These are phyloP conservation scores for Ptilodon capucinus DNA, from an alignment of 2,888 invertebrate genomes.

Conservation along the genomic window DNA sequence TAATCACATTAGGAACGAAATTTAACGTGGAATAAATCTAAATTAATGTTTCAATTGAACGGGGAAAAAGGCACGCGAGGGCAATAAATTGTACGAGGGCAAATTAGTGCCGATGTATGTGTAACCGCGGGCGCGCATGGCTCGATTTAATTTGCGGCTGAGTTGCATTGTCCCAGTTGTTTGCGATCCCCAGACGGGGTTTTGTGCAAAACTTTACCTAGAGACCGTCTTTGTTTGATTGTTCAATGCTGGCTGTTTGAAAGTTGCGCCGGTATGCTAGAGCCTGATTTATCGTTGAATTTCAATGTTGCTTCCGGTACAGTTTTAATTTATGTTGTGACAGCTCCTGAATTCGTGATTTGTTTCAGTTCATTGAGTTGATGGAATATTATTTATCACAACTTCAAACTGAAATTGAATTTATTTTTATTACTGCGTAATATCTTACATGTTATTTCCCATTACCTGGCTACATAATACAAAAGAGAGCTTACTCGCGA, in stretches of 20 bases:
- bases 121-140: constrained; percentile 46
- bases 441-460: too few species aligned
- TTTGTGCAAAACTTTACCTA: constrained; percentile 46
- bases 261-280: constrained; percentile 35
- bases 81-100: constrained; percentile 57
- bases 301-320: constrained; percentile 34
- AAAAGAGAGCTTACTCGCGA: neutral
- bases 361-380: neutral
- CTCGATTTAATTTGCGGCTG: constrained; percentile 58
- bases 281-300: constrained; percentile 51
- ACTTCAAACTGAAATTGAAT: too few species aligned
- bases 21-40: constrained; percentile 37
- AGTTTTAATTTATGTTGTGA: constrained; percentile 11
- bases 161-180: constrained; percentile 60
- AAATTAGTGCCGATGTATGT: constrained; percentile 64
- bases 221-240: constrained; percentile 52
- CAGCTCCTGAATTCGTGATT: constrained; percentile 3
- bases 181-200: constrained; percentile 50
- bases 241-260: constrained; percentile 42
- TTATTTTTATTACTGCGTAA: too few species aligned
- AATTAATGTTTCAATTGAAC: constrained; percentile 45
- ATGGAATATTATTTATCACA: neutral
- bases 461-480: too few species aligned
- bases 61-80: constrained; percentile 49
- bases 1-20: constrained; percentile 5